Evolutionary conservation across 2,888 invertebrate genomes (phyloP), one percentile per base, ranked within the genome.

Genomic region (Brenthis hecate): DNA sequence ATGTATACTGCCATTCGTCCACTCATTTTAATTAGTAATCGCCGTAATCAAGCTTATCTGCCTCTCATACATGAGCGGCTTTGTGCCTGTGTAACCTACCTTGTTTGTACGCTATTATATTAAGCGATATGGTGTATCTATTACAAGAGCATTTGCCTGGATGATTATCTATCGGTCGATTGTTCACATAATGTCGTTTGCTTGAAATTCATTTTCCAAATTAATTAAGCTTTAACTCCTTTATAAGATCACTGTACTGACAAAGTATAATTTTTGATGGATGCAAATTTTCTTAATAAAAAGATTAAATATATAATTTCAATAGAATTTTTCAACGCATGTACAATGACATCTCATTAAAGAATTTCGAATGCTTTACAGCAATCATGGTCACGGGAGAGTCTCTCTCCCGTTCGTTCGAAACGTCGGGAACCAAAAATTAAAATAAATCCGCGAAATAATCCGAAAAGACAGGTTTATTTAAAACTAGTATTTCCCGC

Each of bases 21-120:
- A 54, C 13, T 62, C 56, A 67, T 62, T 67, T 62, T 51, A 67
- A 56, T 60, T 32, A 47, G 43, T 67, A 67, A 67, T 67, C 66
- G 56, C n/a, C 19, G 32, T 62, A 58, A 65, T 68, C 64, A 60
- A 56, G 60, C 65, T 68, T 68, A 68, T 68, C 68, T 68, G 65
- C 13, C 19, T 56, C 55, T 50, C 57, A 69, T 63, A 69, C 69
- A 68, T 68, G 68, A 62, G n/a, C 51, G 63, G 57, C 14, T 56
- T 19, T 65, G 71, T 66, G 58, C 58, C 62, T 67, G 67, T 67
- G 66, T 67, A 51, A 50, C 56, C 62, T 19, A 13, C 32, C 50
- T 56, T 69, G 65, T 66, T 65, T 56, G 69, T 50, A 48, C 63
- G 28, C 51, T 60, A 67, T 67, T 66, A 64, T 66, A 68, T 56